These are phyloP conservation scores for Diabrotica virgifera DNA, from an alignment of 1,140 invertebrate genomes.

Conservation along the genomic window DNA sequence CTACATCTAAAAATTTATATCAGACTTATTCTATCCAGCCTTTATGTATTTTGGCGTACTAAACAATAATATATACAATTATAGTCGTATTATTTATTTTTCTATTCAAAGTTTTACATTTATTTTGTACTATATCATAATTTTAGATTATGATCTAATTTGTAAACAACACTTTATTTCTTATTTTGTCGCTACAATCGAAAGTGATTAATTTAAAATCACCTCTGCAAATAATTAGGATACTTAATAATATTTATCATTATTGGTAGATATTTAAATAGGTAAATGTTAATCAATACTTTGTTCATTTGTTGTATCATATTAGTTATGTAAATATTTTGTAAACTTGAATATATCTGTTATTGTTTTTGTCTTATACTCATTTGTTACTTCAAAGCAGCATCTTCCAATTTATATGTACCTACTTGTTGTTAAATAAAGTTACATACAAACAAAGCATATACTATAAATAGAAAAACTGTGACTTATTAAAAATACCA, in stretches of 20 bases:
- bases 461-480: neutral
- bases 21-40: no score
- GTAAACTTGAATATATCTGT: conserved; percentile 14
- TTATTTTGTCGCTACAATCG: neutral
- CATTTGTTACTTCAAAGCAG: conserved; percentile 15
- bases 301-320: conserved; percentile 1
- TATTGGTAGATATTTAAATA: conserved; percentile 3
- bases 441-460: neutral
- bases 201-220: neutral
- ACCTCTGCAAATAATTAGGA: neutral
- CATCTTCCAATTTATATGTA: conserved; percentile 15
- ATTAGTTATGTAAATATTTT: conserved; percentile 14
- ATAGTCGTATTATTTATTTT: no score
- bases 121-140: conserved; percentile 1
- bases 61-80: no score
- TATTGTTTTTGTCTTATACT: conserved; percentile 16
- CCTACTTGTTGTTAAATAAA: conserved; percentile 4
- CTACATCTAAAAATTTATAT: no score
- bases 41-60: no score
- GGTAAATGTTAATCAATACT: neutral
- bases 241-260: neutral
- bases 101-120: neutral
- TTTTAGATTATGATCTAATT: neutral
- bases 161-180: no score
- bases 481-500: neutral